Base-by-base conservation (phyloP, 2,113 vertebrate genomes). In the Bombycilla garrulus region DNA sequence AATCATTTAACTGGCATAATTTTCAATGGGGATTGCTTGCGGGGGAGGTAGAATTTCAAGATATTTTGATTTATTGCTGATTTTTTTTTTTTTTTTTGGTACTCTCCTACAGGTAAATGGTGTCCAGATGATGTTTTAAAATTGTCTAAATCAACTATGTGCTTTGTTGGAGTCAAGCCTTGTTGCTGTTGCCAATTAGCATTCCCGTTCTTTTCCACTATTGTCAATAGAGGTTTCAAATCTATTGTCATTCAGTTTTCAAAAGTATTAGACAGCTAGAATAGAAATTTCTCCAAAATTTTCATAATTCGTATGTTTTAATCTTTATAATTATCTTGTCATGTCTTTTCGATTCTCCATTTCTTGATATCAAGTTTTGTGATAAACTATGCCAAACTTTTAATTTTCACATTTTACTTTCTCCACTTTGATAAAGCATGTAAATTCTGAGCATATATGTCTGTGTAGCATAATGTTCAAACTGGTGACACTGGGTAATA, bases 271-370 rank as follows among this genome's bases (percentile, higher is more conserved):
- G 48, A 80, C 10, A 94, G 87, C 13, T 74, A 54, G 44, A 81
- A 73, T 20, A 85, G 7, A 57, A 65, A 80, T 77, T 79, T 82
- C 35, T 73, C 56, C 11, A 80, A 57, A 71, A 40, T 71, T 73
- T 65, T 87, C 28, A 35, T 56, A 77, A 36, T 73, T 94, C 54
- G 71, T 45, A 54, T 87, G 3, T 89, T 82, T 11, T 77, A 72
- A 80, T 77, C 28, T 8, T 13, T 85, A 88, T 88, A 88, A 90
- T 93, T 86, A 90, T 95, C 84, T 94, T 94, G 50, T 76, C 57
- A 56, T 44, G 10, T 60, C 35, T 56, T 82, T 81, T 82, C 51
- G 92, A 56, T 80, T 93, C 24, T 80, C 18, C n/a, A 8, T 65
- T 73, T 94, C 44, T 67, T 84, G 33, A 51, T 81, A 66, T 5